Percentiles rank a stretch among this genome's conserved stretches.
Evolutionary conservation across 2,113 vertebrate species (phyloP).

Genomic region (Malurus cyaneus): DNA sequence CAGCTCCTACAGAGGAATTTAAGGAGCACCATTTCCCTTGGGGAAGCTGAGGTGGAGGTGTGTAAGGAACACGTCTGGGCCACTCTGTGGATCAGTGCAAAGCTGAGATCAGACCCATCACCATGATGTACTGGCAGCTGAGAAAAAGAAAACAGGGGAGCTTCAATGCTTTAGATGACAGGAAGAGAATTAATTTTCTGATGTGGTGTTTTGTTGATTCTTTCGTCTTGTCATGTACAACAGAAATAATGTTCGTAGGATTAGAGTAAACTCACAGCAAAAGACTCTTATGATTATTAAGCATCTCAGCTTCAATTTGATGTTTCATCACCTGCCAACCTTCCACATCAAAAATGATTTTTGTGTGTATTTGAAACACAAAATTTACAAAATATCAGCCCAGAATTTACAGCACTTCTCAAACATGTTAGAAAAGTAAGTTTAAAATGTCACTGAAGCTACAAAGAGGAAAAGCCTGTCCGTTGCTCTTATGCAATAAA

Average conservation of each 20-base stretch:
- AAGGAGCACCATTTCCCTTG: background rate
- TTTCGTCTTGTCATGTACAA: constrained; percentile 47
- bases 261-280: constrained; percentile 50
- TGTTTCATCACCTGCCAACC: constrained; percentile 52
- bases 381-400: constrained; percentile 62
- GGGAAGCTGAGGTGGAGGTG: background rate
- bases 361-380: constrained; percentile 65
- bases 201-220: constrained; percentile 54
- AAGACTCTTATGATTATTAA: constrained; percentile 35
- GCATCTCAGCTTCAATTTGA: constrained; percentile 42
- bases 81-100: background rate
- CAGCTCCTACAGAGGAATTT: background rate
- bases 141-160: constrained; percentile 21
- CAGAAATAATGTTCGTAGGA: constrained; percentile 34
- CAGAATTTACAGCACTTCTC: constrained; percentile 40
- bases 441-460: constrained; percentile 53
- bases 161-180: background rate
- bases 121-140: background rate
- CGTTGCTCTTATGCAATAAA: constrained; percentile 68
- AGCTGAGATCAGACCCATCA: background rate
- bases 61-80: background rate
- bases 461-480: constrained; percentile 38
- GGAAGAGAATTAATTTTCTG: constrained; percentile 49
- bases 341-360: constrained; percentile 40
- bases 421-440: constrained; percentile 54